Conservation (phyloP, 2,888 invertebrate species). For the Stenoptilia bipunctidactyla region DNA sequence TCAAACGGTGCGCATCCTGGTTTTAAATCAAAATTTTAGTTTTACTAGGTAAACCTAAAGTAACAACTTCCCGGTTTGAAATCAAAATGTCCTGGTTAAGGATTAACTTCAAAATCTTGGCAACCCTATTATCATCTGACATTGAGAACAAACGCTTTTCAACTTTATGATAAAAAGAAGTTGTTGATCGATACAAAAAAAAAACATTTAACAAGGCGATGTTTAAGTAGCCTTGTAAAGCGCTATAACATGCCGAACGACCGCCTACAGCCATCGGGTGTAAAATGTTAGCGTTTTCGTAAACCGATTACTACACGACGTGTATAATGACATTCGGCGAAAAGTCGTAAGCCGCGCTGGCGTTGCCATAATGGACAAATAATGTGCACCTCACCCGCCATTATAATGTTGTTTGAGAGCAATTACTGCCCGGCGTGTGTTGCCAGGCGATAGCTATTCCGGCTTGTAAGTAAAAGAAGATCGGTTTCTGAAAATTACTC, state of each 20-base stretch:
- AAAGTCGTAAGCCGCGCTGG: conserved; percentile 4
- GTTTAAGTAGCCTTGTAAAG: not conserved
- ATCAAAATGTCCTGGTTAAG: too few species aligned
- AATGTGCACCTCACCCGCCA: conserved; percentile 45
- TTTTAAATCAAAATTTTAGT: too few species aligned
- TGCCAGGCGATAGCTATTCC: conserved; percentile 17
- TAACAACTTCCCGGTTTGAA: too few species aligned
- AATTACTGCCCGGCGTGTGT: conserved; percentile 34
- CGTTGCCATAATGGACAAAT: conserved; percentile 53
- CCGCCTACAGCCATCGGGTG: not conserved
- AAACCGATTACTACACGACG: not conserved
- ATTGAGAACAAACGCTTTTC: too few species aligned
- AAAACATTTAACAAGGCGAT: too few species aligned
- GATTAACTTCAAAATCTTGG: too few species aligned
- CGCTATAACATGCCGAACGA: not conserved
- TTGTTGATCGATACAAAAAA: too few species aligned
- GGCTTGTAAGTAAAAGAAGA: not conserved
- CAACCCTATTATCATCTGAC: too few species aligned
- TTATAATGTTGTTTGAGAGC: conserved; percentile 59
- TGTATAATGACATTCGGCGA: not conserved
- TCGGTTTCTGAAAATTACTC: not conserved
- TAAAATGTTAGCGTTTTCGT: not conserved
- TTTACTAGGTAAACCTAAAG: too few species aligned
- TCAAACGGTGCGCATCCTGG: too few species aligned
- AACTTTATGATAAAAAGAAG: too few species aligned